Base-by-base conservation (phyloP, 2,888 invertebrate species). In the Deroplatys truncata region DNA sequence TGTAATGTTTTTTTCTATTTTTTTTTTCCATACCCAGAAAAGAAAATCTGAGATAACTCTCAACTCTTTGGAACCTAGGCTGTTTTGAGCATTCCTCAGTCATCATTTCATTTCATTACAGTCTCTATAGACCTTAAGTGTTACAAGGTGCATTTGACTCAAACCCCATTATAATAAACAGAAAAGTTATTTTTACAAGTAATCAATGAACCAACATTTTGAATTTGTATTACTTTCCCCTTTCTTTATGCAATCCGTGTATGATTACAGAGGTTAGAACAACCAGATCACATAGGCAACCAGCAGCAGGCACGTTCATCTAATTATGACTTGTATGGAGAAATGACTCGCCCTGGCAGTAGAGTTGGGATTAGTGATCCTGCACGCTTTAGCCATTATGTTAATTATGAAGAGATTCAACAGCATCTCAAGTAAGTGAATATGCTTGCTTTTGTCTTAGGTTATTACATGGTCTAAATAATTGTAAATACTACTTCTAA, bases 341-440 rank as follows among this genome's bases (percentile, higher is more conserved):
- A 94, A 92, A 93, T 93, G 92, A 94, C 94, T 89, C 92, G 95
- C 90, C 95, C 95, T 16, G 95, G 95, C n/a, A 95, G 94, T 92
- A 93, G 95, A 90, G 94, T 94, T 83, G 95, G 94, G 7, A 94
- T 95, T 90, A 93, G 94, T 5, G 95, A 95, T 90, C 93, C 94
- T 2, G 94, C 94, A 89, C 94, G 95, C 82, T 95, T 95, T 92
- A 95, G 95, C 84, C 97, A 98, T 93, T 97, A 97, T 93, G 97
- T 97, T 91, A 98, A 98, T 93, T 97, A 97, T 92, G 97, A 97
- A 93, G 97, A 98, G 94, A 96, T 98, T 92, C 97, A 97, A 93
- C 97, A 96, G 92, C 97, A 97, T 93, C 94, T 97, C 92, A 97
- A 97, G 97, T 97, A 94, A 96, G 95, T 72, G 1, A 72, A 5